A percentile compares a stretch with the other conserved stretches of the same genome.
Conservation (phyloP, 1,140 invertebrate genomes). For the Drosophila ohnishii region DNA sequence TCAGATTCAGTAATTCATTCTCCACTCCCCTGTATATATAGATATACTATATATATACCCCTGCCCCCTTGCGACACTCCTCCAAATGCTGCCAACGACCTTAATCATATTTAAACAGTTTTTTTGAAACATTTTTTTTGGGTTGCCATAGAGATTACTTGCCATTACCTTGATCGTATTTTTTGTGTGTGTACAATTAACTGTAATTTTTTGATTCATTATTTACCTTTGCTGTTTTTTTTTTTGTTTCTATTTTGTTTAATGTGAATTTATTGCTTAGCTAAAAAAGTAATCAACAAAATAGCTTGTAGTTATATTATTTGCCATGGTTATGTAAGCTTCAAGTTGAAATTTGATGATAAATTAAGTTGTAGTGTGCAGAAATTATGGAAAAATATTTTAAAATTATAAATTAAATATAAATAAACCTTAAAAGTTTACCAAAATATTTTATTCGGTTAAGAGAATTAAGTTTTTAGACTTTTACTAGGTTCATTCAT, state of each 20-base stretch:
- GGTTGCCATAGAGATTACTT: slow-evolving; percentile 52
- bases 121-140: slow-evolving; percentile 25
- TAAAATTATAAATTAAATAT: background rate
- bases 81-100: slow-evolving; percentile 51
- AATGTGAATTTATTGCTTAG: slow-evolving; percentile 15
- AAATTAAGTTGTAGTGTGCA: background rate
- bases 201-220: slow-evolving; percentile 52
- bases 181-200: slow-evolving; percentile 65
- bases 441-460: too few relatives aligned
- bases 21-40: slow-evolving; percentile 18
- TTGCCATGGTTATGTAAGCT: background rate
- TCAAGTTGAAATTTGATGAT: background rate
- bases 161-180: slow-evolving; percentile 71
- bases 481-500: too few relatives aligned
- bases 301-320: slow-evolving; percentile 9
- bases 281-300: slow-evolving; percentile 4
- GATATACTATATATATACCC: background rate
- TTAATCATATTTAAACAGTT: slow-evolving; percentile 68
- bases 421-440: background rate
- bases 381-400: background rate
- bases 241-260: slow-evolving; percentile 14
- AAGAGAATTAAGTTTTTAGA: too few relatives aligned
- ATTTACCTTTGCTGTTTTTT: slow-evolving; percentile 40
- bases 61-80: slow-evolving; percentile 12
- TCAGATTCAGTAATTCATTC: slow-evolving; percentile 34